A percentile compares a stretch with the other conserved stretches of the same genome.
These are phyloP conservation scores for Diplolepis rosae DNA, from an alignment of 2,888 invertebrate genomes.

Conservation along the genomic window DNA sequence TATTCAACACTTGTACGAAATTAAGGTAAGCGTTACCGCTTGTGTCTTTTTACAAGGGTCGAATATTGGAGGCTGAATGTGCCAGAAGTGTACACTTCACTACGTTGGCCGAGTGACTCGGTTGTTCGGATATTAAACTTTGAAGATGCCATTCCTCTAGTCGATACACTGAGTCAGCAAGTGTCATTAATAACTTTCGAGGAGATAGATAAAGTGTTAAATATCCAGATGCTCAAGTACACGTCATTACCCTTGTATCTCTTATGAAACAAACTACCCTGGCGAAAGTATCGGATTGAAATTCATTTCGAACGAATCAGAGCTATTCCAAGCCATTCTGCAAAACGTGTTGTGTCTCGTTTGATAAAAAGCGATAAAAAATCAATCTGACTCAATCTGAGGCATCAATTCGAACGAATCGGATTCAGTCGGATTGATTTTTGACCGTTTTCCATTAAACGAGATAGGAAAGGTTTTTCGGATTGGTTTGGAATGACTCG, in stretches of 20 bases:
- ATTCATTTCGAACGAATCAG: too few relatives aligned
- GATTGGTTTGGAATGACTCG: too few relatives aligned
- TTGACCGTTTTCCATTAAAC: too few relatives aligned
- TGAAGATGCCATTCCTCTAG: conserved; percentile 61
- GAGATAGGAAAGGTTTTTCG: too few relatives aligned
- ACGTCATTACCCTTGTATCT: conserved; percentile 61
- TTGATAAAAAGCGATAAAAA: too few relatives aligned
- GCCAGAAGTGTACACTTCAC: conserved; percentile 34
- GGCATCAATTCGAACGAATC: too few relatives aligned
- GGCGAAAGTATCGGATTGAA: too few relatives aligned
- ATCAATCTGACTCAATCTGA: too few relatives aligned
- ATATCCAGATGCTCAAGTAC: conserved; percentile 53
- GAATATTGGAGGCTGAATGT: conserved; percentile 11
- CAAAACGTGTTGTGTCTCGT: too few relatives aligned
- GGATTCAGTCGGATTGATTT: too few relatives aligned
- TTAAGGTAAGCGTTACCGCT: not conserved
- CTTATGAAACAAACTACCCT: too few relatives aligned
- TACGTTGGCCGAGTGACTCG: conserved; percentile 58
- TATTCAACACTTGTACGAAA: not conserved
- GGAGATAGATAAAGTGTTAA: conserved; percentile 66
- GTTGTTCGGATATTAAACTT: conserved; percentile 68
- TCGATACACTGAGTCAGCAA: conserved; percentile 64
- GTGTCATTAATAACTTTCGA: conserved; percentile 67
- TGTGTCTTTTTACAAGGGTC: not conserved
- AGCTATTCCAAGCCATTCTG: too few relatives aligned